A percentile compares a stretch with the other conserved stretches of the same genome.
These are phyloP conservation scores for Drosophila kuntzei DNA, from an alignment of 2,888 invertebrate species.

Conservation along the genomic window DNA sequence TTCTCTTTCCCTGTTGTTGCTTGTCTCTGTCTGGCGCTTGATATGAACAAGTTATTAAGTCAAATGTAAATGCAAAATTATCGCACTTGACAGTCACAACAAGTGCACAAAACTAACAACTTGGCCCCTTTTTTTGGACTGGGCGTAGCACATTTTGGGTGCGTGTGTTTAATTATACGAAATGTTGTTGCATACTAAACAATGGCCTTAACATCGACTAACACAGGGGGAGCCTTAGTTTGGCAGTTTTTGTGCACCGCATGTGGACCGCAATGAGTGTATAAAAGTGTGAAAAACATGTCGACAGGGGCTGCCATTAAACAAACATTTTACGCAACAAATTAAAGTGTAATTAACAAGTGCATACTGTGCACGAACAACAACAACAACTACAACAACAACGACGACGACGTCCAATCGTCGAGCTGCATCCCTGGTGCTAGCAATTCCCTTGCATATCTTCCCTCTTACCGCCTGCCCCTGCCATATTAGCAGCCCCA, in stretches of 20 bases:
- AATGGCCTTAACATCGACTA: slow-evolving; percentile 32
- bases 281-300: slow-evolving; percentile 80
- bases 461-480: neutral
- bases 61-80: slow-evolving; percentile 81
- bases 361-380: slow-evolving; percentile 66
- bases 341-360: slow-evolving; percentile 82
- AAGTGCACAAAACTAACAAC: slow-evolving; percentile 55
- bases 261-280: slow-evolving; percentile 69
- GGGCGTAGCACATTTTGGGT: slow-evolving; percentile 51
- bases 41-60: slow-evolving; percentile 77
- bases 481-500: slow-evolving; percentile 70
- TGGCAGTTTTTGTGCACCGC: slow-evolving; percentile 43
- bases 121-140: slow-evolving; percentile 8
- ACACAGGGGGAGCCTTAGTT: slow-evolving; percentile 5
- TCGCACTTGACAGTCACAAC: slow-evolving; percentile 69
- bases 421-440: slow-evolving; percentile 4
- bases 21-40: slow-evolving; percentile 46
- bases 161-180: slow-evolving; percentile 78
- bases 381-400: slow-evolving; percentile 18
- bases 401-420: slow-evolving; percentile 15
- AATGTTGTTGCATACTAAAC: slow-evolving; percentile 71
- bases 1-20: neutral
- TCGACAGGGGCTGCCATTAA: slow-evolving; percentile 73
- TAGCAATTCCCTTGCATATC: slow-evolving; percentile 8
- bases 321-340: slow-evolving; percentile 82